A percentile compares a stretch with the other conserved stretches of the same genome.
Conservation (phyloP, 2,797 vertebrate genomes). For the Spondyliosoma cantharus region DNA sequence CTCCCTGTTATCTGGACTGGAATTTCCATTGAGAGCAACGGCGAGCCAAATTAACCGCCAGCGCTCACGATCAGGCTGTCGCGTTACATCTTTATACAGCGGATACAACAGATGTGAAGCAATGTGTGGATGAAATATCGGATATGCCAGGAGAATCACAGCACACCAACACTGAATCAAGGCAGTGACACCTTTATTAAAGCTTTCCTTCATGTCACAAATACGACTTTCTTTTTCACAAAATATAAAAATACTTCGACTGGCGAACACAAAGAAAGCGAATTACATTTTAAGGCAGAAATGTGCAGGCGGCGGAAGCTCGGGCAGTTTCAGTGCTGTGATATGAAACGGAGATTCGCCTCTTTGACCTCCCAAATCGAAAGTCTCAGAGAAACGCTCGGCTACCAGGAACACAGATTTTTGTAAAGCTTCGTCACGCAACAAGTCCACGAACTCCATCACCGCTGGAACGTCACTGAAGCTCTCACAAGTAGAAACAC, state of each 20-base stretch:
- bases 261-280: conserved; percentile 44
- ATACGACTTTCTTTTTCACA: conserved; percentile 5
- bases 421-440: not conserved
- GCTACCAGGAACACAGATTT: conserved; percentile 18
- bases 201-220: conserved; percentile 44
- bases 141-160: not conserved
- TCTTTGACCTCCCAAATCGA: conserved; percentile 1
- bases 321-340: conserved; percentile 47
- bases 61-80: not conserved
- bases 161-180: not conserved
- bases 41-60: not conserved
- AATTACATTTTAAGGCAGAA: conserved; percentile 66
- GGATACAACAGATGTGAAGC: not conserved
- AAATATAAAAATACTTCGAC: conserved; percentile 66
- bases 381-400: conserved; percentile 8
- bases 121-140: not conserved
- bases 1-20: conserved; percentile 76
- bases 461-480: conserved; percentile 37
- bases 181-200: conserved; percentile 58
- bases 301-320: conserved; percentile 52
- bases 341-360: conserved; percentile 8
- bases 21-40: conserved; percentile 49
- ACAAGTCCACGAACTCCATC: not conserved
- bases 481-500: conserved; percentile 21
- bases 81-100: not conserved